A percentile compares a stretch with the other conserved stretches of the same genome.
Evolutionary conservation across 2,113 vertebrate genomes (phyloP).

Genomic region (Cnemophilus loriae): DNA sequence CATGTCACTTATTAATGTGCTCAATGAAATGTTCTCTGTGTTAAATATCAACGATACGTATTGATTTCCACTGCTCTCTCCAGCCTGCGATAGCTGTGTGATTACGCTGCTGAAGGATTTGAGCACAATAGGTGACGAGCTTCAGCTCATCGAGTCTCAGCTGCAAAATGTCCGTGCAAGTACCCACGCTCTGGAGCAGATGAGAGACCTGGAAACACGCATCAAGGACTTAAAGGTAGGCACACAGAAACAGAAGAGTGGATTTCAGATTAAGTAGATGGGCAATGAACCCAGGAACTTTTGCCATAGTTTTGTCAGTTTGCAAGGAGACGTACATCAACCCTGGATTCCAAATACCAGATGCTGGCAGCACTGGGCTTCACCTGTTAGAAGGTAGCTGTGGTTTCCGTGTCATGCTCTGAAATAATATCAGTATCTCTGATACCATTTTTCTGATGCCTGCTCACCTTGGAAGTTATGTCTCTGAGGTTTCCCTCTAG

Average conservation of each 20-base stretch:
- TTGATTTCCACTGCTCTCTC: conserved; percentile 4
- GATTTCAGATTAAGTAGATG: not conserved
- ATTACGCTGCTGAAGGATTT: conserved; percentile 82
- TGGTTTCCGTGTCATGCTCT: not conserved
- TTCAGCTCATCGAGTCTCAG: conserved; percentile 77
- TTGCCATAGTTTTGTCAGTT: not conserved
- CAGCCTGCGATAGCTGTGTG: conserved; percentile 93
- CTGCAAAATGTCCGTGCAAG: conserved; percentile 74
- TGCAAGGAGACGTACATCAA: not conserved
- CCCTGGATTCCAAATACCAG: not conserved
- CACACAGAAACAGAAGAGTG: not conserved
- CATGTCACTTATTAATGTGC: not conserved
- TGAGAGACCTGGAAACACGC: conserved; percentile 79
- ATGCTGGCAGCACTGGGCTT: not conserved
- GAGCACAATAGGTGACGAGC: conserved; percentile 74
- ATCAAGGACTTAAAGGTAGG: conserved; percentile 82
- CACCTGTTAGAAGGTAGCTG: not conserved
- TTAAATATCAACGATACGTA: not conserved
- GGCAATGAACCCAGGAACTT: not conserved
- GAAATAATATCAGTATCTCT: not conserved
- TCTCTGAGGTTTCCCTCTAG: not conserved
- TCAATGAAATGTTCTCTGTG: not conserved
- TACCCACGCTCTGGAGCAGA: conserved; percentile 66
- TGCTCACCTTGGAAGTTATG: not conserved
- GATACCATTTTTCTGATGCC: not conserved